Evolutionary conservation across 2,888 invertebrate genomes (phyloP).

Genomic region (Hypomecis punctinalis): DNA sequence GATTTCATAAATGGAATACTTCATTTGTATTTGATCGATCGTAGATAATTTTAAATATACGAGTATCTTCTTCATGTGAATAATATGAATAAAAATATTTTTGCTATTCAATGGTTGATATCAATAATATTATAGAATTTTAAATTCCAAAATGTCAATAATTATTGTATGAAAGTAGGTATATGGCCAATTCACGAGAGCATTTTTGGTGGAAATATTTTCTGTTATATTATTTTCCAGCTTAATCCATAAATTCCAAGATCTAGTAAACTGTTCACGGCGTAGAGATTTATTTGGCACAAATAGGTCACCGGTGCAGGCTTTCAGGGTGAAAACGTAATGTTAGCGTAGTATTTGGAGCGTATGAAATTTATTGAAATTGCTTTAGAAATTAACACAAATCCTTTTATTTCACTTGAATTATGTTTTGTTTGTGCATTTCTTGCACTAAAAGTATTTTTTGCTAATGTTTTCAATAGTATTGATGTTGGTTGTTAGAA

Average conservation of each 20-base stretch:
- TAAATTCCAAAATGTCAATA: too few species aligned
- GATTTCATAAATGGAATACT: too few species aligned
- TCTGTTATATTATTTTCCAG: constrained; percentile 10
- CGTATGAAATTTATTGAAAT: constrained; percentile 66
- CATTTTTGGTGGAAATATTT: not conserved
- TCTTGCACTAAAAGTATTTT: not conserved
- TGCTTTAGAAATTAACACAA: constrained; percentile 53
- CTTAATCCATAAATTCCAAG: constrained; percentile 49
- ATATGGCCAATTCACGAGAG: too few species aligned
- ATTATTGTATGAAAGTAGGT: too few species aligned
- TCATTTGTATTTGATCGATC: too few species aligned
- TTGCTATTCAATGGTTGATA: too few species aligned
- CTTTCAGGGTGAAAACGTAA: constrained; percentile 60
- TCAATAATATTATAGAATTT: too few species aligned
- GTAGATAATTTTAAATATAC: too few species aligned
- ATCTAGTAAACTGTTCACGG: constrained; percentile 53
- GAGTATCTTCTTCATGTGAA: too few species aligned
- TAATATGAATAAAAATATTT: too few species aligned
- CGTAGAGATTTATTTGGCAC: constrained; percentile 64
- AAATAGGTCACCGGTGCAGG: constrained; percentile 64
- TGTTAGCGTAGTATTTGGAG: constrained; percentile 57
- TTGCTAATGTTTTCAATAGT: not conserved
- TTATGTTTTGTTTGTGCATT: constrained; percentile 24
- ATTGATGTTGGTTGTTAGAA: not conserved
- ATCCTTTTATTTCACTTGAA: constrained; percentile 49